Evolutionary conservation across 2,113 vertebrate genomes (phyloP).

Genomic region (Crotalus tigris): DNA sequence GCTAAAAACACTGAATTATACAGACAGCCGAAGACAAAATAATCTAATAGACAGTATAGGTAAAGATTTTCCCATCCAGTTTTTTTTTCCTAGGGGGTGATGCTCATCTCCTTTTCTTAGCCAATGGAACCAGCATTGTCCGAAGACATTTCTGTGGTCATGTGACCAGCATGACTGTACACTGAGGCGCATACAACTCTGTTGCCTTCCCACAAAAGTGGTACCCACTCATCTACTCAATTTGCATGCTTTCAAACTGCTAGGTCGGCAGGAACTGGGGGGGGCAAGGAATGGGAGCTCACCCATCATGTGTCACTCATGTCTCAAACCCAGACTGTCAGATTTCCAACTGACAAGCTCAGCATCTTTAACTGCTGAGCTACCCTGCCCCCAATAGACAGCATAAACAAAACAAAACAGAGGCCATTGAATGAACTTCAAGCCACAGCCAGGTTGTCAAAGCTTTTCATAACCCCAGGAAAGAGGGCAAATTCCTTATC

Average conservation of each 20-base stretch:
- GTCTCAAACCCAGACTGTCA: too few relatives aligned
- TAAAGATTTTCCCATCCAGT: not conserved
- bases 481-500: not conserved
- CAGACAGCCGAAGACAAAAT: not conserved
- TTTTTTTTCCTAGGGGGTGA: not conserved
- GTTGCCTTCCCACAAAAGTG: too few relatives aligned
- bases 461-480: not conserved
- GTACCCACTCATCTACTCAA: too few relatives aligned
- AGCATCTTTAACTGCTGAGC: too few relatives aligned
- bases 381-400: not conserved
- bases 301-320: too few relatives aligned
- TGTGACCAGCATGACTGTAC: not conserved
- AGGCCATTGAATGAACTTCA: not conserved
- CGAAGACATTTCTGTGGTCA: not conserved
- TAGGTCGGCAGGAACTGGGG: too few relatives aligned
- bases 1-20: not conserved
- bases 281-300: too few relatives aligned
- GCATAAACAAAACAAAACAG: not conserved
- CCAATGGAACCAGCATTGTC: not conserved
- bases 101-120: not conserved
- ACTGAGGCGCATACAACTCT: not conserved
- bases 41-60: not conserved
- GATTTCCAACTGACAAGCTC: too few relatives aligned
- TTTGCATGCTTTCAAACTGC: too few relatives aligned
- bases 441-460: not conserved